Conservation (phyloP, 2,888 invertebrate genomes). For the Lasioglossum morio region DNA sequence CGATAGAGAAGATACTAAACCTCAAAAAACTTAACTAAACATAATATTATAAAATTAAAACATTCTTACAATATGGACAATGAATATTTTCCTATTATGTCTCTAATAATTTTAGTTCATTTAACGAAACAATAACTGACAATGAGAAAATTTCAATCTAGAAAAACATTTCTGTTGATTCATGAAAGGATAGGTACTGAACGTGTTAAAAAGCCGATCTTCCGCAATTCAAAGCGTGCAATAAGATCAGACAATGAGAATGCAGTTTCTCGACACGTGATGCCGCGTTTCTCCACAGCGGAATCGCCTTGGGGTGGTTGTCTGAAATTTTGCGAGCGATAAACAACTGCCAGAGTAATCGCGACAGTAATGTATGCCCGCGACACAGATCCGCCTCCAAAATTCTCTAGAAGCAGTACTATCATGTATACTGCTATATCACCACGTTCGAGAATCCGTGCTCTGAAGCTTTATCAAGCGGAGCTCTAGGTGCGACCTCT, state of each 20-base stretch:
- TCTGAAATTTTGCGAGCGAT: constrained; percentile 58
- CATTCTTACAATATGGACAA: no score
- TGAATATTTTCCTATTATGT: no score
- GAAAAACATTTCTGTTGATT: not conserved
- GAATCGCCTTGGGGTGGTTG: not conserved
- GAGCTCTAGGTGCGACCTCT: not conserved
- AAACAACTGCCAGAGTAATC: constrained; percentile 65
- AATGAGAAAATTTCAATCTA: not conserved
- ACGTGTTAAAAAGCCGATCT: not conserved
- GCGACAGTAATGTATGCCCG: constrained; percentile 40
- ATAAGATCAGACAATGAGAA: not conserved
- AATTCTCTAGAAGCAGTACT: not conserved
- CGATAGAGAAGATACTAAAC: no score
- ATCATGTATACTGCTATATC: not conserved
- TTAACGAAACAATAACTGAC: no score
- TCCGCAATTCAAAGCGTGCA: not conserved
- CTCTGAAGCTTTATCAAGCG: not conserved
- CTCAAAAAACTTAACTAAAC: no score
- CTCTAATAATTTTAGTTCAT: no score
- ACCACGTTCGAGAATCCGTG: not conserved
- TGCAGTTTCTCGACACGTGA: not conserved
- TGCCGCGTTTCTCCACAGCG: constrained; percentile 43
- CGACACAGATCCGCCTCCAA: not conserved
- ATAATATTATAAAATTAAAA: no score
- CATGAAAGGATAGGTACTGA: not conserved